Base-by-base conservation (phyloP, 2,113 vertebrate genomes). In the Tragulus kanchil region DNA sequence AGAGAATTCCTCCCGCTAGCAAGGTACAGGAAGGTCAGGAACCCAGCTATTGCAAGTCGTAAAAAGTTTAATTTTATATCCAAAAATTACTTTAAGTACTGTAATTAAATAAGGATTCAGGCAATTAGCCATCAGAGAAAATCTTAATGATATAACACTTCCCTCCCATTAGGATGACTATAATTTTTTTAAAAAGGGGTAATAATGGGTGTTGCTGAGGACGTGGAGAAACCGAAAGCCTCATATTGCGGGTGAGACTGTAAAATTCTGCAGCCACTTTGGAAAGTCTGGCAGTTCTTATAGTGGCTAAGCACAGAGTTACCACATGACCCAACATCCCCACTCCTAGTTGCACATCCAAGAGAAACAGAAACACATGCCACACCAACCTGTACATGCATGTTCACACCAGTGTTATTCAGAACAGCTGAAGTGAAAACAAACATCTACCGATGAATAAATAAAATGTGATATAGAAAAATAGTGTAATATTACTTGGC, bases 21-120 rank as follows among this genome's bases (percentile, higher is more conserved):
- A 77, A 71, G n/a, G 69, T 21, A 26, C 36, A 23, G 69, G 61
- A 25, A 78, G 54, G 31, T n/a, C 54, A n/a, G 16, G 4, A 52
- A 61, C n/a, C n/a, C n/a, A n/a, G n/a, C n/a, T n/a, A n/a, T n/a
- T n/a, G n/a, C n/a, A n/a, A n/a, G n/a, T n/a, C n/a, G n/a, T n/a
- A n/a, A n/a, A n/a, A n/a, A n/a, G n/a, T n/a, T n/a, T n/a, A 67
- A 88, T 48, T 88, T 97, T 82, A 75, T 67, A 88, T 31, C 71
- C 13, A 36, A 59, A 85, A 64, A 64, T 25, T 31, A 28, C 62
- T 8, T 61, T 61, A 85, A 58, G 2, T 19, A 21, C 48, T 26
- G 62, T 67, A 64, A 61, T 85, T 85, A 67, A 90, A 62, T 93
- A 95, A 59, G 78, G 90, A 77, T 93, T 78, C n/a, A 71, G 69